Base-by-base conservation (phyloP, 2,113 vertebrate genomes). In the Rhea pennata region DNA sequence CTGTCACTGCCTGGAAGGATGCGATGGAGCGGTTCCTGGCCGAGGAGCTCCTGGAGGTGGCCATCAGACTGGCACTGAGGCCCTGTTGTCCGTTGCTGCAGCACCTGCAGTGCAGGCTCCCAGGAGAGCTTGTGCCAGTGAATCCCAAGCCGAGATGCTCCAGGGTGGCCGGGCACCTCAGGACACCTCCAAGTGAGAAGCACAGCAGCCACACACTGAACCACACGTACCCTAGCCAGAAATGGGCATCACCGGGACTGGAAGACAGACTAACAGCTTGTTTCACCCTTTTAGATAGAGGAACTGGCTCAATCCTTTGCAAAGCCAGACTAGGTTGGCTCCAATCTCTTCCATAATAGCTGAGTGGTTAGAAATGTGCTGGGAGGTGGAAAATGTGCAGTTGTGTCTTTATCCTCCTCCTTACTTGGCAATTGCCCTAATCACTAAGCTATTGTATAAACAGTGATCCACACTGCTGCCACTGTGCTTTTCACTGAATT, bases 401-500 rank as follows among this genome's bases (percentile, higher is more conserved):
- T 65, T 82, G 64, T 46, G 21, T 86, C 75, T 91, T 94, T 59
- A 56, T 78, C 61, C 39, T 89, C 65, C 54, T 93, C 73, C 88
- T 86, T 67, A 66, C 83, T 88, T 94, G 94, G 88, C 84, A 87
- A 15, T 56, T 88, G 56, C 69, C 67, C 46, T 95, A 75, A 88
- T 71, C 66, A 58, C 31, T 78, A 71, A 90, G 83, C 73, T 83
- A 36, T 58, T 90, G 64, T 78, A 74, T 74, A 86, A 88, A 81
- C 76, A 92, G 65, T 46, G 54, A 77, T 78, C 67, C 48, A 72
- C 48, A 80, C 79, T 92, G 56, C 79, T 84, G 51, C 31, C 19
- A 12, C 70, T 72, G 70, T 39, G 48, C n/a, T 53, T 81, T 84
- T 91, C 61, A 40, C 67, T 92, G 59, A 92, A 87, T 75, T 81